Evolutionary conservation across 2,113 vertebrate species (phyloP), one percentile per base, ranked within the genome.

Genomic region (Eudyptes chrysolophus): DNA sequence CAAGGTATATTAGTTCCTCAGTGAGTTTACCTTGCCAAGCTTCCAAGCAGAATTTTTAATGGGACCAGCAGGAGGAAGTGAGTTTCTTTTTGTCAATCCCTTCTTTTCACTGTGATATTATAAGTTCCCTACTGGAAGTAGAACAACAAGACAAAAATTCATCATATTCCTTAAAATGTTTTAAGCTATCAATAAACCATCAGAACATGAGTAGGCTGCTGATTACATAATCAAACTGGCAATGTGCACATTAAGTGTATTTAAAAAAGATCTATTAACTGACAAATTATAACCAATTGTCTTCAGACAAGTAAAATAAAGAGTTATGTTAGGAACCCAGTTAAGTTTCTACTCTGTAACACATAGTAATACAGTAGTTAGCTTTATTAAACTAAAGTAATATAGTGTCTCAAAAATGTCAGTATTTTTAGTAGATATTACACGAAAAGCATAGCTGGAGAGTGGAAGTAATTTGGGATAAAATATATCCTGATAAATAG

Each of bases 101-200:
- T 75, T 85, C 17, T 82, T 66, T 84, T 25, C 40, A 48, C 36
- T 36, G 9, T 66, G 38, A 83, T 90, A 48, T 95, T 93, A 71
- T 75, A 71, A 89, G 42, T 78, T 89, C 29, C 57, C 26, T 26
- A 40, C 22, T 71, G 26, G 38, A 89, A 87, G 24, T 36, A 80
- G 54, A 93, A 51, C 22, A 51, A 30, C 24, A 66, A 57, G 27
- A 57, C 72, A 78, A 69, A 70, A 80, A 1, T 2, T 26, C 2
- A 40, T 52, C 48, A 46, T 58, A 64, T 46, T 86, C 54, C 57
- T 84, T 77, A 84, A 88, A 87, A 62, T 81, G 24, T 3, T 86
- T 86, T 90, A 86, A 92, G 42, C 71, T 97, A 71, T 84, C 76
- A 93, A 81, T 78, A 90, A 89, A 51, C 42, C 42, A 68, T 75